Evolutionary conservation across 2,888 invertebrate species (phyloP), one percentile per base, ranked within the genome.

Genomic region (Eristalis tenax): DNA sequence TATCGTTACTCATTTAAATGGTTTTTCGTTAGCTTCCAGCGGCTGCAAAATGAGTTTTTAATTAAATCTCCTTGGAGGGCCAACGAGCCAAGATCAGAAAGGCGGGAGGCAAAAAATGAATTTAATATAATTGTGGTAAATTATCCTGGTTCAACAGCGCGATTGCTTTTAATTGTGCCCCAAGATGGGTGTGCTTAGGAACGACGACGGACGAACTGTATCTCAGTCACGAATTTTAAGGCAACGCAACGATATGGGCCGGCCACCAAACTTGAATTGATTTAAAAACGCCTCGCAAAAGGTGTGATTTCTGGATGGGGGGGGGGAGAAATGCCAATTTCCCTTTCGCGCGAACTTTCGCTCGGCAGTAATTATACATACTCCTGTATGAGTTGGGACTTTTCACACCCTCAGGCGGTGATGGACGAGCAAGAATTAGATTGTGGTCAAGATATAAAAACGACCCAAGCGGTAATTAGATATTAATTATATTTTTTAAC

Each of bases 41-140:
- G 71, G 64, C 74, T 76, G 79, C 88, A 88, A 91, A 90, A 91
- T 91, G 89, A 89, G 87, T 90, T 90, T 91, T 91, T 91, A 91
- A 91, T 92, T 91, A 90, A 90, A 92, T 91, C 90, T 90, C 76
- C 68, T 74, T 26, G 69, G 64, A 66, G 69, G 74, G 63, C 82
- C 84, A 73, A 68, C 80, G 56, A 76, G 66, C 61, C 71, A 65
- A 38, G 59, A 66, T 79, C 28, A 64, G 71, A 43, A 76, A 70
- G 10, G 11, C 43, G 40, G 40, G 22, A 15, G 15, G 59, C 26
- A 26, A 59, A 88, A 86, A 57, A 82, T 66, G 43, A 83, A 83
- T 88, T 89, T 89, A 89, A 89, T 89, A 88, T 90, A 90, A 90
- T 90, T 89, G 90, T 84, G 90, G 89, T 90, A 88, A 90, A 89